Conservation (phyloP, 2,888 invertebrate genomes). For the Smittia sp. region DNA sequence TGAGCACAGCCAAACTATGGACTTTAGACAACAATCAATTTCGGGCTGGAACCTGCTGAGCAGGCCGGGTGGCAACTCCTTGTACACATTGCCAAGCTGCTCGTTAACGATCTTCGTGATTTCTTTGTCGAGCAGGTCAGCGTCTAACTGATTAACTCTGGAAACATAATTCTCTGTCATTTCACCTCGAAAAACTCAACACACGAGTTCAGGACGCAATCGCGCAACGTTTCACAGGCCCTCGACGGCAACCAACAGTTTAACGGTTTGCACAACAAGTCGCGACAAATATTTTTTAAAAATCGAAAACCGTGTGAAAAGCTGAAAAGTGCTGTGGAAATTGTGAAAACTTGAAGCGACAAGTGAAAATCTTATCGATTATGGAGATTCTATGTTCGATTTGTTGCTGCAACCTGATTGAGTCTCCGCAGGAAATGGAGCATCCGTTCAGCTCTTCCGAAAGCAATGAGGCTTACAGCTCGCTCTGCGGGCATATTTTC, state of each 20-base stretch:
- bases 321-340: not conserved
- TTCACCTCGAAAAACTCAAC: not conserved
- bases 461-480: slow-evolving; percentile 8
- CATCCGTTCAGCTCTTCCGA: slow-evolving; percentile 24
- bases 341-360: too few relatives aligned
- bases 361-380: slow-evolving; percentile 10
- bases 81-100: slow-evolving; percentile 63
- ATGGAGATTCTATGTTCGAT: slow-evolving; percentile 38
- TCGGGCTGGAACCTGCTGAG: slow-evolving; percentile 66
- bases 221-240: too few relatives aligned
- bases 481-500: slow-evolving; percentile 31
- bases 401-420: slow-evolving; percentile 33
- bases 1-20: slow-evolving; percentile 70
- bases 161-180: slow-evolving; percentile 51
- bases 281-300: not conserved
- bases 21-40: slow-evolving; percentile 64
- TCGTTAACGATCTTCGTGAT: slow-evolving; percentile 68
- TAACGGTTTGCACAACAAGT: slow-evolving; percentile 15
- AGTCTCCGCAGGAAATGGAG: slow-evolving; percentile 17
- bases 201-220: too few relatives aligned
- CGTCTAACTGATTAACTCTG: slow-evolving; percentile 65
- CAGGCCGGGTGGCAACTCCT: slow-evolving; percentile 65
- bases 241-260: not conserved
- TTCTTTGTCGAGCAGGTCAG: slow-evolving; percentile 76
- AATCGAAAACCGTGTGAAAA: not conserved